These are phyloP conservation scores for Phrynosoma platyrhinos DNA, from an alignment of 2,113 vertebrate species.

Conservation along the genomic window DNA sequence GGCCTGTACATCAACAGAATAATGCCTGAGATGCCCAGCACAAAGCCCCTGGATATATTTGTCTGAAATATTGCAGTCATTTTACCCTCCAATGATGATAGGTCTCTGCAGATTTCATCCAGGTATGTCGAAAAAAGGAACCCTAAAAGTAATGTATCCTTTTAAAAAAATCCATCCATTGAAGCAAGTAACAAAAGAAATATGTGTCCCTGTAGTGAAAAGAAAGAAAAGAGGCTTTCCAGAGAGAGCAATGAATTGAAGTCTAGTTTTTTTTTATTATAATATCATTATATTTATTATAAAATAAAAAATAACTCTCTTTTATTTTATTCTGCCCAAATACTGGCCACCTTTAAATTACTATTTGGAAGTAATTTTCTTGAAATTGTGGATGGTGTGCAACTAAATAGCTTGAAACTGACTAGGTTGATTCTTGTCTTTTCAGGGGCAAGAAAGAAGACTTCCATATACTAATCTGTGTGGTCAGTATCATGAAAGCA, in stretches of 20 bases:
- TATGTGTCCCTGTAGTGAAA: not conserved
- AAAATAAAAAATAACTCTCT: too few relatives aligned
- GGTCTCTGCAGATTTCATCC: not conserved
- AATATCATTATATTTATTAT: too few relatives aligned
- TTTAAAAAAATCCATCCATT: not conserved
- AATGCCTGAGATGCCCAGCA: not conserved
- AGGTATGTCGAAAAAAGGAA: not conserved
- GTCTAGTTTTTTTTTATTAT: too few relatives aligned
- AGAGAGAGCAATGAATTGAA: not conserved
- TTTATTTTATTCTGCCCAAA: not conserved
- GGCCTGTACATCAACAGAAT: not conserved
- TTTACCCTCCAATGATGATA: not conserved
- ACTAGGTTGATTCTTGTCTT: not conserved
- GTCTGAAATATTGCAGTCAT: not conserved
- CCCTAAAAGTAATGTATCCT: not conserved
- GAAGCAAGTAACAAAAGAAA: not conserved
- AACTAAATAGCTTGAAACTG: not conserved
- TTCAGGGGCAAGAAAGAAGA: not conserved
- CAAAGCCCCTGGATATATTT: not conserved
- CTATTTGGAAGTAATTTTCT: not conserved
- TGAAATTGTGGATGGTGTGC: not conserved
- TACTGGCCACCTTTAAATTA: not conserved
- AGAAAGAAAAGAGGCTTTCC: not conserved
- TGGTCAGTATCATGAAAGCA: not conserved
- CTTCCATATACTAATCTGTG: too few relatives aligned